Evolutionary conservation across 2,888 invertebrate genomes (phyloP).

Genomic region (Orgyia antiqua): DNA sequence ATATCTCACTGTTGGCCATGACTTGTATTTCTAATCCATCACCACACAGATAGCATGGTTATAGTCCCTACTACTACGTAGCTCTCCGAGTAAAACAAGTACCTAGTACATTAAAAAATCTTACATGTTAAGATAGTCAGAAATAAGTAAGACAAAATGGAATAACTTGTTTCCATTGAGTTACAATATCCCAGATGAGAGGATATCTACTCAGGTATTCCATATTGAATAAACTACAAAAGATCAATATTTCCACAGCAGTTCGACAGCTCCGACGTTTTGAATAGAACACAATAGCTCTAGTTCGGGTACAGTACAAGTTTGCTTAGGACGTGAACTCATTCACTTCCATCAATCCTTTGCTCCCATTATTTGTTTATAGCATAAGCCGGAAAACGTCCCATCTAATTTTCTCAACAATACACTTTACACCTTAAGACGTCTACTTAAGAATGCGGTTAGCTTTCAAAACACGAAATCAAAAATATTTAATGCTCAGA

Average conservation of each 20-base stretch:
- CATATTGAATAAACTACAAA: conserved; percentile 39
- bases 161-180: no score
- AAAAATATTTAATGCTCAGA: conserved; percentile 27
- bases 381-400: conserved; percentile 37
- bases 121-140: no score
- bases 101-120: no score
- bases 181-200: conserved; percentile 23
- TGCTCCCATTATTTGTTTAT: conserved; percentile 63
- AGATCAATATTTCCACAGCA: conserved; percentile 43
- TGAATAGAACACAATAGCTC: conserved; percentile 48
- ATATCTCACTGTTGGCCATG: no score
- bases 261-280: conserved; percentile 37
- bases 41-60: no score
- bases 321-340: conserved; percentile 67
- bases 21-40: no score
- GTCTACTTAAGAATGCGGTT: conserved; percentile 29
- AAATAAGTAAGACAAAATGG: no score
- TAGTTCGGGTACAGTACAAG: conserved; percentile 53
- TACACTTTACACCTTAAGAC: conserved; percentile 32
- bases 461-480: conserved; percentile 12
- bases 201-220: conserved; percentile 26
- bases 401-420: conserved; percentile 27
- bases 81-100: no score
- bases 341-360: conserved; percentile 62
- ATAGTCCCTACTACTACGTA: no score